Conservation (phyloP, 1,140 invertebrate species). For the Hermetia illucens region DNA sequence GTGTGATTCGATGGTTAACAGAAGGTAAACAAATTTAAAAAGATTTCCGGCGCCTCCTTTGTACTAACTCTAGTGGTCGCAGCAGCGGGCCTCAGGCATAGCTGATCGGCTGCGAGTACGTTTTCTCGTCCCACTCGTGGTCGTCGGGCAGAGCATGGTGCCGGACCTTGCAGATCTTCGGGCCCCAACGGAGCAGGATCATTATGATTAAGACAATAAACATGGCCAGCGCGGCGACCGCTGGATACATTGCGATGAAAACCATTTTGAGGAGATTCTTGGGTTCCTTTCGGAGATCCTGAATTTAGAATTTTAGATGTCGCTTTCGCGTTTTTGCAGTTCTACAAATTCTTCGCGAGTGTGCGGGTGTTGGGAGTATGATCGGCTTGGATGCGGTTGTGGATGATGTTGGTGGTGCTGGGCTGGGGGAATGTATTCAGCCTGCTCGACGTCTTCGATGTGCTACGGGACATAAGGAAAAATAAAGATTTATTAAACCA, state of each 20-base stretch:
- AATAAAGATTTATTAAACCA: no score
- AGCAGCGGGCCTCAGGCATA: conserved; percentile 23
- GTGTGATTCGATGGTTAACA: no score
- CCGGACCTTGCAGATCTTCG: conserved; percentile 47
- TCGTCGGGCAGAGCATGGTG: conserved; percentile 45
- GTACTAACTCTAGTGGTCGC: no score
- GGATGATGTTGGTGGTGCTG: conserved; percentile 15
- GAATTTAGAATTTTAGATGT: conserved; percentile 42
- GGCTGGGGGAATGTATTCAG: no score
- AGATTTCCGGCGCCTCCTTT: no score
- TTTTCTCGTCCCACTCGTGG: conserved; percentile 40
- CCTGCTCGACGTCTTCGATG: no score
- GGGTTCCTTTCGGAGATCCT: conserved; percentile 7
- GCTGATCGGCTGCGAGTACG: conserved; percentile 48
- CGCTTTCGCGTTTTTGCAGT: conserved; percentile 64
- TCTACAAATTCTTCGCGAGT: conserved; percentile 54
- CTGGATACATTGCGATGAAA: conserved; percentile 58
- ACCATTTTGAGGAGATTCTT: conserved; percentile 35
- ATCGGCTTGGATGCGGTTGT: conserved; percentile 21
- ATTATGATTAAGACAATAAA: conserved; percentile 62
- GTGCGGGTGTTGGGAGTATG: conserved; percentile 25
- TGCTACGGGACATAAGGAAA: no score
- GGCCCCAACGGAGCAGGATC: conserved; percentile 53
- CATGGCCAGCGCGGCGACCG: conserved; percentile 49
- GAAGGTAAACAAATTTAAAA: no score